A percentile compares a stretch with the other conserved stretches of the same genome.
Conservation (phyloP, 2,797 vertebrate species). For the Trachops cirrhosus region DNA sequence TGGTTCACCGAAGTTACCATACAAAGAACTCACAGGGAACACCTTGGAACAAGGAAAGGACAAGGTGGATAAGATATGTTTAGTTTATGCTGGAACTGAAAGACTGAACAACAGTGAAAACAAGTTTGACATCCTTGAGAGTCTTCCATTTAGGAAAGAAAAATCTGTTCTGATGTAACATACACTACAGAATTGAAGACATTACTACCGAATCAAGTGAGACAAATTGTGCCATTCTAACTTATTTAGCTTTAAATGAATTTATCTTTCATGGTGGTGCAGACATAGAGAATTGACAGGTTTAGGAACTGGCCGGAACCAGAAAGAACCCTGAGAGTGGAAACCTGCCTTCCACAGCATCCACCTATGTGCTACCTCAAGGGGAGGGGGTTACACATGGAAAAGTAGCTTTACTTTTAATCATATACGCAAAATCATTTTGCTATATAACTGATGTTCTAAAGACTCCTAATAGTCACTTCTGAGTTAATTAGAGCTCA, state of each 20-base stretch:
- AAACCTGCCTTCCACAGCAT: neutral
- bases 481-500: neutral
- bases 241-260: slow-evolving; percentile 64
- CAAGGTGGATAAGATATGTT: neutral
- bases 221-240: slow-evolving; percentile 53
- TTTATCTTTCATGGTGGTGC: slow-evolving; percentile 40
- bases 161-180: slow-evolving; percentile 44
- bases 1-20: neutral
- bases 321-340: neutral
- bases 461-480: neutral
- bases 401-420: neutral
- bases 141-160: slow-evolving; percentile 54
- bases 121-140: slow-evolving; percentile 30
- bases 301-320: neutral
- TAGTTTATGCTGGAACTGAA: slow-evolving; percentile 11
- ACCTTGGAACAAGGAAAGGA: neutral
- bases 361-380: neutral
- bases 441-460: neutral
- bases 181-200: slow-evolving; percentile 50
- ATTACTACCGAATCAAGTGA: slow-evolving; percentile 57
- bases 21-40: neutral
- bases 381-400: neutral
- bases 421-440: neutral
- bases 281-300: neutral
- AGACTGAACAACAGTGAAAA: slow-evolving; percentile 45